Evolutionary conservation across 1,140 invertebrate genomes (phyloP).

Genomic region (Stenopsyche tienmushanensis): DNA sequence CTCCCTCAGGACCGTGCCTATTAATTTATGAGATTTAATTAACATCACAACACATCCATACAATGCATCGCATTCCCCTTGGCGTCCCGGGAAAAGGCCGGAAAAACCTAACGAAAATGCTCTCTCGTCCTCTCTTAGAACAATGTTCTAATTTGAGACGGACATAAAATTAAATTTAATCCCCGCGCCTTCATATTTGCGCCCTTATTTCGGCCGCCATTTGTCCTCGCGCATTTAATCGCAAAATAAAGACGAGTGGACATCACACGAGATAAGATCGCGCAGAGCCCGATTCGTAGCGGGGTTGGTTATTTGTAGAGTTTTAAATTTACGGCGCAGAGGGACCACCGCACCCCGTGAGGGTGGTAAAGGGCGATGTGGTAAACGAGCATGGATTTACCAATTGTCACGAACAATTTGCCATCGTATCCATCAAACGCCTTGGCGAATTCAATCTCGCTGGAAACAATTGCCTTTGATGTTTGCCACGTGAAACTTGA

Average conservation of each 20-base stretch:
- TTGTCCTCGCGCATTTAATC: no score
- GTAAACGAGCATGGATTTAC: constrained; percentile 32
- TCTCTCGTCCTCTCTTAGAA: not conserved
- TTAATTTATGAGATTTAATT: constrained; percentile 41
- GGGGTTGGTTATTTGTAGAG: not conserved
- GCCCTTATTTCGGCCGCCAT: constrained; percentile 15
- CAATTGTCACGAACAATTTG: constrained; percentile 40
- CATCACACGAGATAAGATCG: no score
- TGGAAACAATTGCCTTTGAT: constrained; percentile 39
- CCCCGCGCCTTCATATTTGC: constrained; percentile 1
- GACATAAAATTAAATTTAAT: not conserved
- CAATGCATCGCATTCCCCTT: not conserved
- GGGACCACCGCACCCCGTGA: not conserved
- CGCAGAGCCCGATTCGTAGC: not conserved
- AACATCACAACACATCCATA: constrained; percentile 29
- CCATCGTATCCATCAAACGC: constrained; percentile 36
- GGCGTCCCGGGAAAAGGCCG: not conserved
- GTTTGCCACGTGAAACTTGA: constrained; percentile 33
- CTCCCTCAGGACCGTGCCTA: constrained; percentile 30
- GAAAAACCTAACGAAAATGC: not conserved
- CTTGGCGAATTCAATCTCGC: constrained; percentile 31
- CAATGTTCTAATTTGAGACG: not conserved
- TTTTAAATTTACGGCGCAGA: not conserved
- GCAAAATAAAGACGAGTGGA: no score
- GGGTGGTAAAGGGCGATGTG: constrained; percentile 1